Evolutionary conservation across 2,888 invertebrate species (phyloP), one percentile per base, ranked within the genome.

Genomic region (Drosophila yooni): DNA sequence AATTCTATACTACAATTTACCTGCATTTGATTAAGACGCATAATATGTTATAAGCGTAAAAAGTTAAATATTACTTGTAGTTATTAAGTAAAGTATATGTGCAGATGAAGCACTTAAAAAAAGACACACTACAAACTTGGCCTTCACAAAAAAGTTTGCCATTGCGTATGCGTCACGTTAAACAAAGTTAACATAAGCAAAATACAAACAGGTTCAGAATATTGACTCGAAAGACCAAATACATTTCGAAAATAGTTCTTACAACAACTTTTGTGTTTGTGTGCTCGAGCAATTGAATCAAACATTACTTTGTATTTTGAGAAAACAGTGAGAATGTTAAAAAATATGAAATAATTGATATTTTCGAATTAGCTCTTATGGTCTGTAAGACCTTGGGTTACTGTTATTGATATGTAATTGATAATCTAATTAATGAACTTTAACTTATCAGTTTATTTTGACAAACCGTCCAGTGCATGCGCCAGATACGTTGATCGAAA

Each of bases 401-500:
- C 21, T 46, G 2, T 13, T 46, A 46, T 21, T 13, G 3, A 43
- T n/a, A 13, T 46, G 21, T 46, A 3, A 46, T 25, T 21, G 50
- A 33, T 33, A 65, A 65, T 34, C 50, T 34, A 65, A 65, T 65
- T 52, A 65, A 65, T 51, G 21, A 33, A 51, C 21, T 51, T 40
- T 5, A 34, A 40, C 40, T 40, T 34, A 34, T 40, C 33, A 27
- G 51, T 43, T 67, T 29, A 40, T 21, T n/a, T 50, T 40, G 40
- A 69, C 29, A 50, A 68, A 27, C 31, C 10, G 18, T 8, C 18
- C 10, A 46, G 5, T 25, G 25, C 1, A 18, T 34, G 50, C 15
- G 1, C 5, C n/a, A 40, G 27, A 52, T 38, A 50, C 48, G 6
- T 33, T n/a, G 18, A 34, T 33, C 38, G 15, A 34, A n/a, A 10